Evolutionary conservation across 1,140 invertebrate genomes (phyloP), one percentile per base, ranked within the genome.

Genomic region (Nephila pilipes): DNA sequence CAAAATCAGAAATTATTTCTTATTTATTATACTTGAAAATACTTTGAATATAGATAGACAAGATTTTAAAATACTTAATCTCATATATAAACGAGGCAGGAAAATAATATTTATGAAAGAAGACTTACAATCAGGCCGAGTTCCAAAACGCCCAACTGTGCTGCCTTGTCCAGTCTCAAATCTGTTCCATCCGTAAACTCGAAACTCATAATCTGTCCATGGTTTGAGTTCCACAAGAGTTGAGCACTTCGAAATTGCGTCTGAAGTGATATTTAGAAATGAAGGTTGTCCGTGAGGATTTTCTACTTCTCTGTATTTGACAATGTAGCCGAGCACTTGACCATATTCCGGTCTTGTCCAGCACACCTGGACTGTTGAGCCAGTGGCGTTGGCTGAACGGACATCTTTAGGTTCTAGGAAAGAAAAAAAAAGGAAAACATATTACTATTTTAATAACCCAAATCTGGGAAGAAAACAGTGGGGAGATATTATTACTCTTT

Each of bases 121-220:
- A 20, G 14, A 94, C 94, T 94, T 92, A 95, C 94, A 94, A 57
- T 94, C 93, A 20, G 91, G 93, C 57, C 75, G 87, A 14, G 94
- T 95, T 32, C 87, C 87, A 60, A 94, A 94, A n/a, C 93, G 69
- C 16, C 55, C 85, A 29, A 94, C 69, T 2, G 91, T 75, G 32
- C 93, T 94, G 22, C 94, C 94, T 57, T 94, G 88, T 1, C 94
- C 94, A 6, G 90, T 88, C 69, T 94, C 94, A n/a, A 93, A 79
- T 8, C 75, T 29, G 75, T 94, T 94, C 94, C 94, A 94, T 63
- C 92, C 94, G 38, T 94, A 94, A 1, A 94, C 87, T 4, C 87
- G 46, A 83, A 69, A 94, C 63, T 94, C 91, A 58, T 94, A 94
- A 32, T 94, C 94, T 20, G 92, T 94, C 92, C 93, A 93, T 18